Percentiles rank a stretch among this genome's conserved stretches.
These are phyloP conservation scores for Diabrotica balteata DNA, from an alignment of 2,888 invertebrate species.

Conservation along the genomic window DNA sequence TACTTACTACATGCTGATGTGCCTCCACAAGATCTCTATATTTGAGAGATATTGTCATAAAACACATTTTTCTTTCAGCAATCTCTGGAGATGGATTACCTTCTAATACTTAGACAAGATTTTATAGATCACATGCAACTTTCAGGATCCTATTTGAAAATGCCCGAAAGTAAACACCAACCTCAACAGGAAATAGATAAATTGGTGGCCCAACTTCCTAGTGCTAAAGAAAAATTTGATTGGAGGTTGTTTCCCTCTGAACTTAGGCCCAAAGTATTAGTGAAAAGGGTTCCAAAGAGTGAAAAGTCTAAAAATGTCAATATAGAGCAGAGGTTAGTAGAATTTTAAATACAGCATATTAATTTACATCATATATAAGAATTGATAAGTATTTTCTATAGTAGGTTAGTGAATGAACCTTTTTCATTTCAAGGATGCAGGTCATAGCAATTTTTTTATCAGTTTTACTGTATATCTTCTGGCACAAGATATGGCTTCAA, in stretches of 20 bases:
- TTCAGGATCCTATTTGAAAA: constrained; percentile 68
- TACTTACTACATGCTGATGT: too few species aligned
- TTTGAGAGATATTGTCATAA: too few species aligned
- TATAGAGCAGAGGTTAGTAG: constrained; percentile 40
- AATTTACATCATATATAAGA: too few species aligned
- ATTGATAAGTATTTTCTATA: too few species aligned
- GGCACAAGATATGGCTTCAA: too few species aligned
- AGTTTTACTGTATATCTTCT: too few species aligned
- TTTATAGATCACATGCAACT: constrained; percentile 75
- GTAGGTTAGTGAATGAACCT: too few species aligned
- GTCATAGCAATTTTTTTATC: too few species aligned
- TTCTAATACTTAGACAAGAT: constrained; percentile 75
- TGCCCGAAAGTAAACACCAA: constrained; percentile 62
- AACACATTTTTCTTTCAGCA: constrained; percentile 39
- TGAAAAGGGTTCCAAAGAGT: constrained; percentile 51
- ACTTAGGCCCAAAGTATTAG: constrained; percentile 64
- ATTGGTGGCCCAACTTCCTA: constrained; percentile 62
- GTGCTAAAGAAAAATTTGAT: constrained; percentile 61
- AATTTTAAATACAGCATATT: too few species aligned
- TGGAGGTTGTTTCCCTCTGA: constrained; percentile 72
- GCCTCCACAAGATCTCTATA: too few species aligned
- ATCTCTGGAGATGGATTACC: constrained; percentile 68
- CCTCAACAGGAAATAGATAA: constrained; percentile 68
- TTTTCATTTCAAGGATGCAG: too few species aligned
- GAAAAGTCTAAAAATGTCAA: constrained; percentile 40